Evolutionary conservation across 2,797 vertebrate species (phyloP).

Genomic region (Notolabrus celidotus): DNA sequence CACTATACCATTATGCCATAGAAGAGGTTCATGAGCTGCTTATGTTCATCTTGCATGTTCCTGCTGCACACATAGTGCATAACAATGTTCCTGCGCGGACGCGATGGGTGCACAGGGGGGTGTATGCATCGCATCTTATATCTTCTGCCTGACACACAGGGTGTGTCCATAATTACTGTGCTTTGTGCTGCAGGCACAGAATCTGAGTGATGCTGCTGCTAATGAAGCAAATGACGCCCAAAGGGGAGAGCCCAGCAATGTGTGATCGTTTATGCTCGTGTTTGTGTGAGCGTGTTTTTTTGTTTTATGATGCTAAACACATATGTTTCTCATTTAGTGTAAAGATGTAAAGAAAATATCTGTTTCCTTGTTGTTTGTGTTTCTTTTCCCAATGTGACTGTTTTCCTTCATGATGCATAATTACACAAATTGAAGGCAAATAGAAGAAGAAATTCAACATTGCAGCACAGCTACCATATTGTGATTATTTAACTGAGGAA

Average conservation of each 20-base stretch:
- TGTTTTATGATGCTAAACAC: not conserved
- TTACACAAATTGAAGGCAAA: slow-evolving; percentile 26
- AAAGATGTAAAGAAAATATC: slow-evolving; percentile 24
- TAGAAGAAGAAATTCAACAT: slow-evolving; percentile 3
- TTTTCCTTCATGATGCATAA: slow-evolving; percentile 1
- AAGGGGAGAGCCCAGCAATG: slow-evolving; percentile 36
- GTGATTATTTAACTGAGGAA: not conserved
- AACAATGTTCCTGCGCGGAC: slow-evolving; percentile 7
- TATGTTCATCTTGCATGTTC: slow-evolving; percentile 35
- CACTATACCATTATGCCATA: slow-evolving; percentile 30
- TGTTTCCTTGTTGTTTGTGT: slow-evolving; percentile 13
- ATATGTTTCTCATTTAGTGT: slow-evolving; percentile 22
- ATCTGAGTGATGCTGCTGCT: slow-evolving; percentile 71
- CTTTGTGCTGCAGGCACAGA: slow-evolving; percentile 69
- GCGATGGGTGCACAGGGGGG: slow-evolving; percentile 25
- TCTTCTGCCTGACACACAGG: slow-evolving; percentile 70
- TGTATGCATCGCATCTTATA: slow-evolving; percentile 54
- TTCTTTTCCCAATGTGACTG: slow-evolving; percentile 16
- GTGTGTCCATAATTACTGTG: slow-evolving; percentile 78
- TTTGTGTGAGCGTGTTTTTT: not conserved
- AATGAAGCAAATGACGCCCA: slow-evolving; percentile 75
- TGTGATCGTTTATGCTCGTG: slow-evolving; percentile 7
- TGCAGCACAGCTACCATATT: slow-evolving; percentile 3
- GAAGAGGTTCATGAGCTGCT: slow-evolving; percentile 25
- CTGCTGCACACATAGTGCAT: slow-evolving; percentile 29